A percentile compares a stretch with the other conserved stretches of the same genome.
phyloP scores from a whole-genome alignment of 2,797 vertebrate species.

The Clarias fuscus region DNA sequence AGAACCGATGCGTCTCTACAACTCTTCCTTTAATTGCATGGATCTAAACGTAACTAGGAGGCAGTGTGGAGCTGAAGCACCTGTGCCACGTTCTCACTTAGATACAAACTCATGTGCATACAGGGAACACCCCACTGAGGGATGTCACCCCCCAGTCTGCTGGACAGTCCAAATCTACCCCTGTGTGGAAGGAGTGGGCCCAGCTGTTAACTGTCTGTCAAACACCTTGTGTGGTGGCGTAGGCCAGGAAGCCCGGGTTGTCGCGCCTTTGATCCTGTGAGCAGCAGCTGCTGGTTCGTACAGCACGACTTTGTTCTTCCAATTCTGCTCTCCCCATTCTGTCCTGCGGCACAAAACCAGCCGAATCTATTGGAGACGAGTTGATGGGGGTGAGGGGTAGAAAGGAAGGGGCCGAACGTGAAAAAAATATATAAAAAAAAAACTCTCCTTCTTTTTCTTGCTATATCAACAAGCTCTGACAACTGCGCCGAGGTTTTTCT shows the following conservation, averaged over 20 bases:
- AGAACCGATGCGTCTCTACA: background rate
- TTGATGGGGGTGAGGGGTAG: slow-evolving; percentile 48
- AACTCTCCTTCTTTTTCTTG: slow-evolving; percentile 79
- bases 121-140: slow-evolving; percentile 52
- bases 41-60: slow-evolving; percentile 12
- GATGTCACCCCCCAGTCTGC: slow-evolving; percentile 64
- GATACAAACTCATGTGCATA: slow-evolving; percentile 26
- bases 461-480: slow-evolving; percentile 99
- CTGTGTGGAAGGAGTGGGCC: slow-evolving; percentile 75
- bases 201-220: slow-evolving; percentile 99
- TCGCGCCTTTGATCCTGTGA: slow-evolving; percentile 95
- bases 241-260: slow-evolving; percentile 94
- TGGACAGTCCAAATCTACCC: slow-evolving; percentile 63
- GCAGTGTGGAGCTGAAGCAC: slow-evolving; percentile 33
- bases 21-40: slow-evolving; percentile 23
- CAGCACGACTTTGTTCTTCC: slow-evolving; percentile 96
- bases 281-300: slow-evolving; percentile 97
- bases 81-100: slow-evolving; percentile 11
- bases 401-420: slow-evolving; percentile 30
- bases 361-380: slow-evolving; percentile 79
- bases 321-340: slow-evolving; percentile 89
- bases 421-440: slow-evolving; percentile 50
- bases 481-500: slow-evolving; percentile 93
- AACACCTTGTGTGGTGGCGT: slow-evolving; percentile 93
- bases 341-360: slow-evolving; percentile 96